Evolutionary conservation across 2,113 vertebrate species (phyloP), one percentile per base, ranked within the genome.

Genomic region (Elachura formosa): DNA sequence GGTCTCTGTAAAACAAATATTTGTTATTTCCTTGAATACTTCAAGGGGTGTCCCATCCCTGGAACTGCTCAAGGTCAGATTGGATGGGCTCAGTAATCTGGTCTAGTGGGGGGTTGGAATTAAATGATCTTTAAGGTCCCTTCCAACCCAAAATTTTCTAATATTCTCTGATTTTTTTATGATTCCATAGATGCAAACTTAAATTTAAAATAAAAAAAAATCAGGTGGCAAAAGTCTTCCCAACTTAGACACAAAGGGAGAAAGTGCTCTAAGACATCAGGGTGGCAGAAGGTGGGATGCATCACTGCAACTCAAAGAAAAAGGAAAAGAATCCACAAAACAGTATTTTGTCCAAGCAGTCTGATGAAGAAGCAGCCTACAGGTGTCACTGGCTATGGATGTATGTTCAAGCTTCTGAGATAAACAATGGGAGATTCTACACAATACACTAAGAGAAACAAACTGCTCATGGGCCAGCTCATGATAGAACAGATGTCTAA

Each of bases 281-380:
- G 8, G 43, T 66, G 51, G n/a, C 33, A 87, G 61, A 38, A 79
- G 15, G 28, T 77, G 34, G 21, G 23, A 56, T 25, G 11, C 10
- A 93, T 52, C 24, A 17, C 21, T 66, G 24, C 5, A 8, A 55
- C 24, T 74, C 21, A 49, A 80, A 54, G 2, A n/a, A n/a, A 77
- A 58, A 19, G 3, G 3, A 8, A 1, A 15, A 36, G 46, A 29
- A 13, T 0, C 5, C 4, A 52, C 10, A 29, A 40, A 59, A 9
- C 0, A 31, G 7, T 13, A 9, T 49, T 90, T 76, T 80, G 4
- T 36, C 41, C 22, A 51, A 59, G 49, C 2, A 26, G 12, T 18
- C 51, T 72, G n/a, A 22, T 38, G 15, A 84, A 56, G 40, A 75
- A 74, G 17, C 52, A 81, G 89, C 9, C 10, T 20, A 29, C 0